Base-by-base conservation (phyloP, 2,888 invertebrate genomes). In the Disparrhopalites patrizii region DNA sequence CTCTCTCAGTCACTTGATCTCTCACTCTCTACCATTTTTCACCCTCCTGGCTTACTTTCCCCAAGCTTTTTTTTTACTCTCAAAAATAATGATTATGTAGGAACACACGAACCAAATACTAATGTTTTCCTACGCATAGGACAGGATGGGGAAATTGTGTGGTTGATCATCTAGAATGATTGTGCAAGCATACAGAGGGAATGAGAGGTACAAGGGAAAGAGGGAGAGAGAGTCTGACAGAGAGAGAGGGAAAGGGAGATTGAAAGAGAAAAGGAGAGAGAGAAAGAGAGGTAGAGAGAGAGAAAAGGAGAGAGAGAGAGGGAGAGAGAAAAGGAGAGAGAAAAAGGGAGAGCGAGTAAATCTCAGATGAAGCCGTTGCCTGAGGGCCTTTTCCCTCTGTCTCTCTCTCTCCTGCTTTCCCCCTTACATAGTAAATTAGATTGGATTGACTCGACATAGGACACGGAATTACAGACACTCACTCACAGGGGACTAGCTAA, bases 361-460 rank as follows among this genome's bases (percentile, higher is more conserved):
- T 47, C 47, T 47, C 47, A 47, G 50, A 67, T 65, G 64, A 67
- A 56, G 57, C 67, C 66, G 62, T 65, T 52, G 62, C 67, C 66
- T 52, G 55, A 65, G 62, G 62, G 55, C 57, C 65, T 40, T 63
- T 62, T 30, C 52, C 58, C 62, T 33, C 52, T 38, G 58, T 20
- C 13, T 23, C 20, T 43, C 51, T 27, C 54, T 52, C 33, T 52
- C 47, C 47, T 67, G 36, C 60, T 43, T 47, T 52, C 38, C 54
- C 54, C 50, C 50, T 62, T 52, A 36, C 40, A 58, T 18, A 28
- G 54, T 36, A 62, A 62, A 66, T 62, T 66, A 47, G 57, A 66
- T 62, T 61, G 36, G 61, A 61, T 61, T 47, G 47, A 60, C 47
- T 47, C 27, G 28, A 54, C 31, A 31, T n/a, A 54, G 47, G 47